A percentile compares a stretch with the other conserved stretches of the same genome.
phyloP scores from a whole-genome alignment of 2,888 invertebrate genomes.

The Idaea dimidiata region DNA sequence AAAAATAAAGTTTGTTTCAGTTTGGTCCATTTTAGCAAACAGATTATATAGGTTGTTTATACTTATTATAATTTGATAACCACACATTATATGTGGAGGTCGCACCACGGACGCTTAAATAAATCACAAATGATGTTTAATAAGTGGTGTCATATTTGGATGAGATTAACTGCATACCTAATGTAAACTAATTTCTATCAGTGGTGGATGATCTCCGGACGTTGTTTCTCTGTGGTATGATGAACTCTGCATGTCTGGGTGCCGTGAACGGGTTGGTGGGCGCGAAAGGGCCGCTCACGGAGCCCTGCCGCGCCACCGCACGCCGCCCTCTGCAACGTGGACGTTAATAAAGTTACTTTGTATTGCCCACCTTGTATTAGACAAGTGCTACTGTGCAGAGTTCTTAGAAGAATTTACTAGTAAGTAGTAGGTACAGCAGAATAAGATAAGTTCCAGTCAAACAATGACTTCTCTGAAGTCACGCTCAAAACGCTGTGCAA shows the following conservation, averaged over 20 bases:
- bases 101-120: no score
- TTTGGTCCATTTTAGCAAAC: no score
- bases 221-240: slow-evolving; percentile 68
- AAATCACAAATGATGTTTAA: no score
- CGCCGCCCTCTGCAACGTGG: slow-evolving; percentile 10
- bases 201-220: slow-evolving; percentile 57
- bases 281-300: slow-evolving; percentile 55
- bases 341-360: background rate
- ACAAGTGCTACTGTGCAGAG: background rate
- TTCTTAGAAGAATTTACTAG: background rate
- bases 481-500: background rate
- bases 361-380: background rate
- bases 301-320: slow-evolving; percentile 46
- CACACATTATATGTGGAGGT: no score
- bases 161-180: no score
- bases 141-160: no score
- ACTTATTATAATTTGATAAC: no score
- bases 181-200: slow-evolving; percentile 39
- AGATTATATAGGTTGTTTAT: no score
- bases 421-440: background rate
- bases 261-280: slow-evolving; percentile 65
- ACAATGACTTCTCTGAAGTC: background rate
- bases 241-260: slow-evolving; percentile 68
- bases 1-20: no score
- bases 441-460: background rate